A percentile compares a stretch with the other conserved stretches of the same genome.
Conservation (phyloP, 2,113 vertebrate species). For the Redunca redunca region DNA sequence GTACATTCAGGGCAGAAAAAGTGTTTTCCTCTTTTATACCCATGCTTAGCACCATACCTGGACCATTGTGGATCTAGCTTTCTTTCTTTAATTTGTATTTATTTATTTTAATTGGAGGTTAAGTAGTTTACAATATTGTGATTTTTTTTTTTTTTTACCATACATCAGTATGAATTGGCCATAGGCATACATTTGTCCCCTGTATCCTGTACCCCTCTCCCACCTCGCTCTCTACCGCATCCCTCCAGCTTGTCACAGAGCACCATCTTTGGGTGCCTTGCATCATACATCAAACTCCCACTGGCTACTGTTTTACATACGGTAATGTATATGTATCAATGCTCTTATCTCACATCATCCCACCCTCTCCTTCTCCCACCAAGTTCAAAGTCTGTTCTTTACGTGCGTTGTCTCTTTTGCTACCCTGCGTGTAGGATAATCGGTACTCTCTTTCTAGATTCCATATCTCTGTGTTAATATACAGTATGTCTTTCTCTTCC, state of each 20-base stretch:
- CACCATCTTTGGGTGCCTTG: neutral
- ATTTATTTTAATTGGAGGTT: neutral
- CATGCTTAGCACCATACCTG: neutral
- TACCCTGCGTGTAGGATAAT: neutral
- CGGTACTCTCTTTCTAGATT: neutral
- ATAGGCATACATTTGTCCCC: neutral
- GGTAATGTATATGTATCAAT: neutral
- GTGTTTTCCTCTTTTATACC: neutral
- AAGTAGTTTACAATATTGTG: neutral
- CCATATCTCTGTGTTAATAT: neutral
- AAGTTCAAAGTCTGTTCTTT: neutral
- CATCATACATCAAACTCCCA: neutral
- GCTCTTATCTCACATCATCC: neutral
- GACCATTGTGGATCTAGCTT: neutral
- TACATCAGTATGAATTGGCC: neutral
- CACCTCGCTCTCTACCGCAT: neutral
- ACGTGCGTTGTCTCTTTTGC: neutral
- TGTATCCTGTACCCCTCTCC: neutral
- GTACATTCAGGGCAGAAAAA: neutral
- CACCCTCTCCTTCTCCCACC: neutral
- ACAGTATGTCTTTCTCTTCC: neutral
- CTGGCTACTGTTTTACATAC: neutral
- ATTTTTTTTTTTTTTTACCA: neutral
- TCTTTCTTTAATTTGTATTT: neutral
- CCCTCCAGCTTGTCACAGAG: neutral